Percentiles rank a stretch among this genome's conserved stretches.
phyloP scores from a whole-genome alignment of 2,888 invertebrate species.

The Apamea anceps region DNA sequence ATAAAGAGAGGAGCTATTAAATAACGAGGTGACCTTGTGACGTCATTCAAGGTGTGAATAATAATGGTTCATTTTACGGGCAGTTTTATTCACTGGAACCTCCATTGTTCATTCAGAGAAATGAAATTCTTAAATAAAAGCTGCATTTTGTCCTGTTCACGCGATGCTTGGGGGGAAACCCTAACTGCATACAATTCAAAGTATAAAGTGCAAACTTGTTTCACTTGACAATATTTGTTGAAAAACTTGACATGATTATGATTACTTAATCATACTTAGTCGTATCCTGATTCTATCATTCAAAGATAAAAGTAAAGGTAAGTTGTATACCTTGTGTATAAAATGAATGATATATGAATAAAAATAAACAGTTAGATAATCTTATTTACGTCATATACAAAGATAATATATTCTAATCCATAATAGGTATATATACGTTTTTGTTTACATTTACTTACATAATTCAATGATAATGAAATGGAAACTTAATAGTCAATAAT shows the following conservation, averaged over 20 bases:
- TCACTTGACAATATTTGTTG: constrained; percentile 9
- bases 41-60: constrained; percentile 40
- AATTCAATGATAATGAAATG: constrained; percentile 35
- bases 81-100: constrained; percentile 32
- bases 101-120: constrained; percentile 33
- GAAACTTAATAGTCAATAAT: constrained; percentile 19
- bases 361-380: constrained; percentile 20
- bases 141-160: constrained; percentile 19
- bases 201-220: constrained; percentile 8
- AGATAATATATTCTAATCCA: constrained; percentile 9
- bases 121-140: constrained; percentile 28
- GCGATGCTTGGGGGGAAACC: constrained; percentile 25
- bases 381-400: constrained; percentile 7
- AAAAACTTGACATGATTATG: constrained; percentile 4
- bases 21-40: constrained; percentile 50
- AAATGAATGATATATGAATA: constrained; percentile 1
- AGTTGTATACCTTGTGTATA: too few species aligned
- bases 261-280: background rate
- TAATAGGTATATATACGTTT: constrained; percentile 5
- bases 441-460: constrained; percentile 41
- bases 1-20: constrained; percentile 39
- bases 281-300: constrained; percentile 5
- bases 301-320: background rate
- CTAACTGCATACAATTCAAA: constrained; percentile 1
- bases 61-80: constrained; percentile 27